phyloP scores from a whole-genome alignment of 35 echinoderm and acorn worm species.

The Heliocidaris erythrogramma region DNA sequence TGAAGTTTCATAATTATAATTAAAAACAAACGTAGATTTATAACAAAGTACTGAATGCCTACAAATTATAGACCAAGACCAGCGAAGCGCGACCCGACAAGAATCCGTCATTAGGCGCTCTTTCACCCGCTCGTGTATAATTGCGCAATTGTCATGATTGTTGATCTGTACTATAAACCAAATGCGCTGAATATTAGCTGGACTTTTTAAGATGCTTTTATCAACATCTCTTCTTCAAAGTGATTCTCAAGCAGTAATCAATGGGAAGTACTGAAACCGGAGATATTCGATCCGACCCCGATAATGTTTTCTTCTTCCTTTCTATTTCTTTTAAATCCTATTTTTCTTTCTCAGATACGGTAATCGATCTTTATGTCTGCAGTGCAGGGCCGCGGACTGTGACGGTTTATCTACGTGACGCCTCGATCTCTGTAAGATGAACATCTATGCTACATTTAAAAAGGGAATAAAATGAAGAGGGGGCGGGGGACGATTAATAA shows the following conservation, averaged over 20 bases:
- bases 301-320: not conserved
- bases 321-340: not conserved
- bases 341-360: not conserved
- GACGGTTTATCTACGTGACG: not conserved
- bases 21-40: not conserved
- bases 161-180: not conserved
- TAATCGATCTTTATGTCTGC: conserved; percentile 2
- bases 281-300: not conserved
- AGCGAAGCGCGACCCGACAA: not conserved
- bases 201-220: not conserved
- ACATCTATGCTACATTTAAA: too few relatives aligned
- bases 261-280: not conserved
- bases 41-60: not conserved
- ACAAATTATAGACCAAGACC: not conserved
- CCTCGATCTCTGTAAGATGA: not conserved
- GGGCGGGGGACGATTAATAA: too few relatives aligned
- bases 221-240: not conserved
- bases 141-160: not conserved
- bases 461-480: too few relatives aligned
- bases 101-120: not conserved
- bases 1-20: not conserved
- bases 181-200: conserved; percentile 9
- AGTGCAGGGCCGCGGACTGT: not conserved
- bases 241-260: not conserved
- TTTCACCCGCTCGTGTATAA: not conserved